phyloP scores from a whole-genome alignment of 2,888 invertebrate genomes.

The Proisotoma minuta region DNA sequence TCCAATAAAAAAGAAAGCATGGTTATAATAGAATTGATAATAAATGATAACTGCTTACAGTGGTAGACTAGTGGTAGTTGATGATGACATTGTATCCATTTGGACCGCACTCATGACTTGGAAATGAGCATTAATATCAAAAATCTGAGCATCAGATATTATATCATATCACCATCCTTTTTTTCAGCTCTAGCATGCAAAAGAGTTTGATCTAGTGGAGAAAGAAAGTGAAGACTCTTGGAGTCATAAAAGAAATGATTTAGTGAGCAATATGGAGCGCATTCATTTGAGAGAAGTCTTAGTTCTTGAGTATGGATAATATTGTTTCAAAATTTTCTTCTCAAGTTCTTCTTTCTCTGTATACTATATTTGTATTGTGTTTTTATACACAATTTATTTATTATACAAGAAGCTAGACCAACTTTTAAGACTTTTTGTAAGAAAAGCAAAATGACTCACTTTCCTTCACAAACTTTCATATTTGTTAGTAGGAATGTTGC shows the following conservation, averaged over 20 bases:
- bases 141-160: not conserved
- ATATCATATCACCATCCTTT: not conserved
- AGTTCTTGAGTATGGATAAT: constrained; percentile 6
- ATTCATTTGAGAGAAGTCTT: constrained; percentile 30
- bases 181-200: no score
- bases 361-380: not conserved
- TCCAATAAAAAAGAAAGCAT: no score
- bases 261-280: constrained; percentile 28
- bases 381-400: not conserved
- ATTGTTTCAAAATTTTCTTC: constrained; percentile 16
- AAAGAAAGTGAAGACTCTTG: not conserved
- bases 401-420: no score
- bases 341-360: not conserved
- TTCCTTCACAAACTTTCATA: no score
- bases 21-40: not conserved
- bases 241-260: constrained; percentile 31
- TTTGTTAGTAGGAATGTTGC: no score
- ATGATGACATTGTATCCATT: no score
- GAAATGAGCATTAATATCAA: not conserved
- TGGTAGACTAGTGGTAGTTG: no score
- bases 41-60: not conserved
- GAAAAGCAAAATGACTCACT: no score
- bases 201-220: no score
- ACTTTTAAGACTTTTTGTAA: no score
- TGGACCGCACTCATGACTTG: not conserved